Evolutionary conservation across 2,888 invertebrate genomes (phyloP).

Genomic region (Bellardia bayeri): DNA sequence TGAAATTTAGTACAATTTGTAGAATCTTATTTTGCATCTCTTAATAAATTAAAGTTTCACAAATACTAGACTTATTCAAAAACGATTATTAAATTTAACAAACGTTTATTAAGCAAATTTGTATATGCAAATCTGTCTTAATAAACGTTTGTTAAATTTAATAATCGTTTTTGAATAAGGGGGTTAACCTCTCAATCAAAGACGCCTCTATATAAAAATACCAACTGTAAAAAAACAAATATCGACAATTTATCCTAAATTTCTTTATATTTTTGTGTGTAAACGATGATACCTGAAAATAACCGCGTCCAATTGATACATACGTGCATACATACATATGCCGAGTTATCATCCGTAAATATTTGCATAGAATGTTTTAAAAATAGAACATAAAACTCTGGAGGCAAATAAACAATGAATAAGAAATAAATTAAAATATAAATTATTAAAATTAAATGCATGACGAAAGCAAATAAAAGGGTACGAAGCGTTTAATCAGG

Average conservation of each 20-base stretch:
- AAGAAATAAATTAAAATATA: slow-evolving; percentile 9
- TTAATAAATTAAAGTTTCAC: too few species aligned
- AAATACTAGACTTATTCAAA: not conserved
- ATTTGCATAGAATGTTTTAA: slow-evolving; percentile 56
- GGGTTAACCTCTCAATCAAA: not conserved
- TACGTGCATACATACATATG: slow-evolving; percentile 34
- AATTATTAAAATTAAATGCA: slow-evolving; percentile 9
- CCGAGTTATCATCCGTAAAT: slow-evolving; percentile 41
- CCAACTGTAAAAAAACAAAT: not conserved
- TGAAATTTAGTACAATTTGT: too few species aligned
- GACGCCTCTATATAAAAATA: not conserved
- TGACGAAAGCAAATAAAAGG: slow-evolving; percentile 42
- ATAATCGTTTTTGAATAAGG: too few species aligned
- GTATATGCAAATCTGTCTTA: too few species aligned
- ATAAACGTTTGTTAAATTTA: too few species aligned
- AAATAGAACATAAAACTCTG: slow-evolving; percentile 54
- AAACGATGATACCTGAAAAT: slow-evolving; percentile 10
- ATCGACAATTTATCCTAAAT: not conserved
- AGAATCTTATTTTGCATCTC: too few species aligned
- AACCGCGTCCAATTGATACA: not conserved
- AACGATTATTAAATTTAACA: too few species aligned
- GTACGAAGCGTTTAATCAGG: not conserved
- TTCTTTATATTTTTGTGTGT: slow-evolving; percentile 12
- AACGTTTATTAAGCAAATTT: too few species aligned
- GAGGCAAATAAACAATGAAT: slow-evolving; percentile 49